Evolutionary conservation across 2,113 vertebrate species (phyloP).

Genomic region (Seriola rivoliana): DNA sequence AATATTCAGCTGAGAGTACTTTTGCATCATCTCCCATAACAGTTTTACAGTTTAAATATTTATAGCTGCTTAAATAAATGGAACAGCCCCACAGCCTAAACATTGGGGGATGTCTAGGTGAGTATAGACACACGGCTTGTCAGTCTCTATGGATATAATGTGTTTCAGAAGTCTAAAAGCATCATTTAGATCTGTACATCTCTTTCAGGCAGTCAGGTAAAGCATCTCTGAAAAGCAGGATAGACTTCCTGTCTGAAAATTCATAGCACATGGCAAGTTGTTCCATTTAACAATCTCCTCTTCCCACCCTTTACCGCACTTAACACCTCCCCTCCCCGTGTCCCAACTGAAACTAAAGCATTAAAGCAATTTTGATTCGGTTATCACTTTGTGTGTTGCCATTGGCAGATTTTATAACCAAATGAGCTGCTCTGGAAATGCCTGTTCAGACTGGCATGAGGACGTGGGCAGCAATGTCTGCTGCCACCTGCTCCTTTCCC

Average conservation of each 20-base stretch:
- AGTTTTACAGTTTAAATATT: constrained; percentile 80
- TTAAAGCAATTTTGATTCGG: constrained; percentile 64
- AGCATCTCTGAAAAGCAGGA: constrained; percentile 17
- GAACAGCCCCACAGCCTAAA: constrained; percentile 55
- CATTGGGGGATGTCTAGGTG: constrained; percentile 44
- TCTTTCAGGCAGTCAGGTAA: constrained; percentile 28
- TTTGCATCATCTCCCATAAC: constrained; percentile 72
- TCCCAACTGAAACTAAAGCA: constrained; percentile 47
- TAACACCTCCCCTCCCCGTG: constrained; percentile 30
- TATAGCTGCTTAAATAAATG: constrained; percentile 76
- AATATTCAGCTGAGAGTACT: constrained; percentile 79
- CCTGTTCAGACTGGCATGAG: constrained; percentile 72
- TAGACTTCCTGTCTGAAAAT: constrained; percentile 40
- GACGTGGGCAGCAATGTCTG: constrained; percentile 70
- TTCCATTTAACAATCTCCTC: constrained; percentile 48
- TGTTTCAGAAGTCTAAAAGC: constrained; percentile 18
- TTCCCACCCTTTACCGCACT: constrained; percentile 43
- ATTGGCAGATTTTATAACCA: constrained; percentile 63
- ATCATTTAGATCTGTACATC: constrained; percentile 6
- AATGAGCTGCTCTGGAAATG: constrained; percentile 66
- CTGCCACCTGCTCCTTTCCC: constrained; percentile 77
- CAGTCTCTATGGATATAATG: constrained; percentile 22
- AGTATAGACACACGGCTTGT: constrained; percentile 19
- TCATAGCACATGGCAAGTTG: constrained; percentile 46
- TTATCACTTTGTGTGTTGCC: constrained; percentile 59